Evolutionary conservation across 2,797 vertebrate genomes (phyloP), one percentile per base, ranked within the genome.

Genomic region (Danio choprae): DNA sequence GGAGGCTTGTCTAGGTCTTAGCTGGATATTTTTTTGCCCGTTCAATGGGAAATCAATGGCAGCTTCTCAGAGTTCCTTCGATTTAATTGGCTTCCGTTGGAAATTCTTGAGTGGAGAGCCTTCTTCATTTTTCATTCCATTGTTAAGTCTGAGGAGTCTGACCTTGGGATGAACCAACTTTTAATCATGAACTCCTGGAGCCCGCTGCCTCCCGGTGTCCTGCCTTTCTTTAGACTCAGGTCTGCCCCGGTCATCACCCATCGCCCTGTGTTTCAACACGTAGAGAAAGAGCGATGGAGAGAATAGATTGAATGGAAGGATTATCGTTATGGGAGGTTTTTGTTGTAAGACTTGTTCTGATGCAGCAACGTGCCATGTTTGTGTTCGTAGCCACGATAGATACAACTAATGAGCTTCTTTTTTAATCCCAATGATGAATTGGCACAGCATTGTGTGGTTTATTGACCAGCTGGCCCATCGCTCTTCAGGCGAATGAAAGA

Each of bases 371-470:
- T 90, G 82, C 82, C 75, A 64, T 73, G 81, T 83, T 83, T 79
- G 85, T 87, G 86, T 87, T 89, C 89, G 85, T 86, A 84, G 84
- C 85, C 36, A 74, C 83, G 86, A 90, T 89, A 86, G 89, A 90
- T 88, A 88, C 84, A 82, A 84, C 88, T 90, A 92, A 92, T 91
- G 90, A 84, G 86, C 51, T 50, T 63, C 64, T 73, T 29, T 87
- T 89, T 89, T 90, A 87, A 89, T 91, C 89, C 87, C 86, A 76
- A 79, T 84, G 81, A 92, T 89, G 83, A 91, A 92, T 87, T 84
- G 85, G 81, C 81, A 83, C 77, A 80, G 86, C 81, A 89, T 87
- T 81, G 85, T 83, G 63, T 76, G 67, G 40, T 51, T 83, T 81
- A 83, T 83, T 85, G 81, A 83, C 74, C 81, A 84, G 79, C 72